Base-by-base conservation (phyloP, 2,888 invertebrate genomes). In the Ptychoptera contaminata region DNA sequence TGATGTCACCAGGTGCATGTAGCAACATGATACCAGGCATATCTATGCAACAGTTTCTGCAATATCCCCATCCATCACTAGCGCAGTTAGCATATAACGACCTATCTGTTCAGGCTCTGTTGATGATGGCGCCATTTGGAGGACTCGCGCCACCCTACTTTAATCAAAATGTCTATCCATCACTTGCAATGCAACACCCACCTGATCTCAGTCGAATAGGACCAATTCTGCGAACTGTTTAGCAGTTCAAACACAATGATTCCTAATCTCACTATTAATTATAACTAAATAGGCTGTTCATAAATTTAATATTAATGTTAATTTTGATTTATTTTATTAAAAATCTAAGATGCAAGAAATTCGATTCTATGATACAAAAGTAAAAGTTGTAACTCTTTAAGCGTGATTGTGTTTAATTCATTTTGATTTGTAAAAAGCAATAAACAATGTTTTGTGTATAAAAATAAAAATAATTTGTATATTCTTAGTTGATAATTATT, bases 61-160 rank as follows among this genome's bases (percentile, higher is more conserved):
- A 62, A 40, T 65, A 56, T 50, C 50, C 53, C 53, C 51, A 50
- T 32, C 55, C 47, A 43, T 39, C 48, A 34, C 54, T 52, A 32
- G 52, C 45, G 15, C 50, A 56, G 37, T 45, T 55, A 32, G 32
- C 16, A 4, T 52, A 52, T 10, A 63, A 61, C 46, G 63, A 65
- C 30, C 50, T 63, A 31, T 58, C 62, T 16, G 55, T 63, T 49
- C 63, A 65, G 55, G 63, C 65, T n/a, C 49, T 65, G 14, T 53
- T 65, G 10, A 61, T 63, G 62, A 63, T 64, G 62, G 40, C 50
- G 38, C 52, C 52, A 9, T 51, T 61, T 9, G 58, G 55, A 10
- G 58, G 56, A 34, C 49, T 63, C 36, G 59, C 60, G 49, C 58
- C 57, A 31, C 55, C 57, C 16, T 61, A 62, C 47, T 49, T 49